A percentile compares a stretch with the other conserved stretches of the same genome.
Evolutionary conservation across 2,113 vertebrate genomes (phyloP).

Genomic region (Poeciliopsis turrubarensis): DNA sequence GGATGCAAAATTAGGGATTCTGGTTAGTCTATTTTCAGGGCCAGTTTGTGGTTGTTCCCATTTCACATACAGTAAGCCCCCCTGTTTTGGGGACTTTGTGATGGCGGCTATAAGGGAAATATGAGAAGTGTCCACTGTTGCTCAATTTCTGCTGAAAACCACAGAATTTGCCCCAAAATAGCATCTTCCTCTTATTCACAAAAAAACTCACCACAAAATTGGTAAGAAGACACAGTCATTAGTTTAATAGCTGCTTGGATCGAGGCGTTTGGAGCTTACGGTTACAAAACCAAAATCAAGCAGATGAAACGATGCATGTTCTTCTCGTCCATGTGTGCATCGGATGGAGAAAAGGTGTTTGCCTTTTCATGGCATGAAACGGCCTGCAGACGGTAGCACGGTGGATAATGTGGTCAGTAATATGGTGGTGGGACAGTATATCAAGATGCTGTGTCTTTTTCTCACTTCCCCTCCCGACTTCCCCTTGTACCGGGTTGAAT

Average conservation of each 20-base stretch:
- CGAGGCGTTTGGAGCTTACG: neutral
- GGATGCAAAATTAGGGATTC: neutral
- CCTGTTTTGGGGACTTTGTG: neutral
- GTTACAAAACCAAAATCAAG: slow-evolving; percentile 8
- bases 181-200: slow-evolving; percentile 16
- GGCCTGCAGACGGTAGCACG: slow-evolving; percentile 52
- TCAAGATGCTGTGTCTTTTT: slow-evolving; percentile 74
- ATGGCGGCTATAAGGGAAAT: slow-evolving; percentile 1
- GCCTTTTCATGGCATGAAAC: slow-evolving; percentile 59
- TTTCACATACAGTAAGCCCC: slow-evolving; percentile 7
- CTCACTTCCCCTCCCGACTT: slow-evolving; percentile 84
- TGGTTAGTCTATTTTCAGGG: slow-evolving; percentile 18
- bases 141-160: slow-evolving; percentile 25
- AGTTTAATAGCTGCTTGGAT: neutral
- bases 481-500: slow-evolving; percentile 78
- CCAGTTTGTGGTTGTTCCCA: slow-evolving; percentile 43
- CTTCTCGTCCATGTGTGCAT: slow-evolving; percentile 6
- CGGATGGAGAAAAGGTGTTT: slow-evolving; percentile 28
- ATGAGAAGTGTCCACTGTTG: slow-evolving; percentile 32
- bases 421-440: slow-evolving; percentile 74
- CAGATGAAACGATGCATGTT: slow-evolving; percentile 16
- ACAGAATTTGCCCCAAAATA: slow-evolving; percentile 14
- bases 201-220: neutral
- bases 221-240: neutral
- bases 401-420: slow-evolving; percentile 72